Conservation (phyloP, 2,113 vertebrate species). For the Serranochromis macrocephalus region DNA sequence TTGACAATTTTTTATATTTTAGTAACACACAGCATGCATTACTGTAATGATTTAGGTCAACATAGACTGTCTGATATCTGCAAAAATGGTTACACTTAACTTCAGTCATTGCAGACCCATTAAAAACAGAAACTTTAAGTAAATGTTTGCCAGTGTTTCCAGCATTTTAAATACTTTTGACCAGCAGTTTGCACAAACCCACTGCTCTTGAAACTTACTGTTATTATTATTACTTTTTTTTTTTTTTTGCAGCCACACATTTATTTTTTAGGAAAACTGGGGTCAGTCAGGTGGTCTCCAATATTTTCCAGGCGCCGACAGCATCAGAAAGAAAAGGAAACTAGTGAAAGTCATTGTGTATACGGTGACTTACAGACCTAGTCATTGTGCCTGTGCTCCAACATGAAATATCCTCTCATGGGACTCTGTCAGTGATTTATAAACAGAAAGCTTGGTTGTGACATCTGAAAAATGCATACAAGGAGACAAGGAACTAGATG, state of each 20-base stretch:
- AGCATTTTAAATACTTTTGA: background rate
- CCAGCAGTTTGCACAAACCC: background rate
- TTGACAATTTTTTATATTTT: background rate
- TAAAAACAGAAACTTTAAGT: background rate
- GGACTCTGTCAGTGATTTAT: background rate
- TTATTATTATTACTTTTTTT: background rate
- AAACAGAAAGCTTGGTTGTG: background rate
- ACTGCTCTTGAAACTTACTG: background rate
- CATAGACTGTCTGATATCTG: background rate
- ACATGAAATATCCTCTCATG: background rate
- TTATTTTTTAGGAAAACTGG: background rate
- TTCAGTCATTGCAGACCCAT: background rate
- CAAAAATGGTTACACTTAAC: background rate
- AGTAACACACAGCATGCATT: background rate
- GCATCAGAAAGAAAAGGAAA: background rate
- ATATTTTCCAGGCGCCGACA: background rate
- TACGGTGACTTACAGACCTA: conserved; percentile 6
- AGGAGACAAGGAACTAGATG: background rate
- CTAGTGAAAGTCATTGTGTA: background rate
- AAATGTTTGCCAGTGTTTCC: background rate
- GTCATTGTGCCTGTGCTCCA: background rate
- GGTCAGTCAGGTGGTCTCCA: background rate
- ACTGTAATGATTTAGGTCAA: background rate
- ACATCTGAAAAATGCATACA: background rate
- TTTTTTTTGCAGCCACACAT: background rate